Percentiles rank a stretch among this genome's conserved stretches.
These are phyloP conservation scores for Deroplatys truncata DNA, from an alignment of 2,888 invertebrate species.

Conservation along the genomic window DNA sequence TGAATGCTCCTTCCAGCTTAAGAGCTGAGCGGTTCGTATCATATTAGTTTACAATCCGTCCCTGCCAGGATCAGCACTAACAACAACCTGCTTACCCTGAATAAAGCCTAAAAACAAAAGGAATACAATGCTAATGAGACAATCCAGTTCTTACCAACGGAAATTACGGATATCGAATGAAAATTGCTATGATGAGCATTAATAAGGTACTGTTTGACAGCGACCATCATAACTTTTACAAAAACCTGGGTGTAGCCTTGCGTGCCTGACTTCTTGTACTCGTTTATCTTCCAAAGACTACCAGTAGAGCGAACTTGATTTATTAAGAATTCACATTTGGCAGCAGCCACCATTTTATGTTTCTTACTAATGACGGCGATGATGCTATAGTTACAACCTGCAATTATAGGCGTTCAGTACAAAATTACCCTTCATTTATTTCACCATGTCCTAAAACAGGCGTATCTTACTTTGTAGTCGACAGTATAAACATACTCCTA, in stretches of 20 bases:
- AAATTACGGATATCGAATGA: not conserved
- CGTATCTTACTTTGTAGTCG: too few species aligned
- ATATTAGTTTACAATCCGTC: too few species aligned
- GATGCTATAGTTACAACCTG: not conserved
- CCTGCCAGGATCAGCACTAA: too few species aligned
- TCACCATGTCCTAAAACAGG: not conserved
- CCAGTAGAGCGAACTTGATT: not conserved
- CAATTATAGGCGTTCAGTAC: not conserved
- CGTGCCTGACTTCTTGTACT: not conserved
- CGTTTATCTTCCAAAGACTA: not conserved
- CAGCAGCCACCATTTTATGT: not conserved
- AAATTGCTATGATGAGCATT: not conserved
- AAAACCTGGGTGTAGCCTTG: not conserved
- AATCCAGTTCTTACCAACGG: not conserved
- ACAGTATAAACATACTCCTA: not conserved
- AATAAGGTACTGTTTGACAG: not conserved
- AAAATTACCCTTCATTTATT: not conserved
- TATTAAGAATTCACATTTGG: not conserved
- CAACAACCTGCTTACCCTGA: too few species aligned
- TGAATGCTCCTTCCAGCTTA: too few species aligned
- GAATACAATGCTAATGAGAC: not conserved
- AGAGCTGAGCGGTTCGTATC: too few species aligned
- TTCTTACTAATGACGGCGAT: not conserved
- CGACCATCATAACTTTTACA: not conserved
- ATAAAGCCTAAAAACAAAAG: not conserved